Evolutionary conservation across 2,113 vertebrate genomes (phyloP), one percentile per base, ranked within the genome.

Genomic region (Rhizomys pruinosus): DNA sequence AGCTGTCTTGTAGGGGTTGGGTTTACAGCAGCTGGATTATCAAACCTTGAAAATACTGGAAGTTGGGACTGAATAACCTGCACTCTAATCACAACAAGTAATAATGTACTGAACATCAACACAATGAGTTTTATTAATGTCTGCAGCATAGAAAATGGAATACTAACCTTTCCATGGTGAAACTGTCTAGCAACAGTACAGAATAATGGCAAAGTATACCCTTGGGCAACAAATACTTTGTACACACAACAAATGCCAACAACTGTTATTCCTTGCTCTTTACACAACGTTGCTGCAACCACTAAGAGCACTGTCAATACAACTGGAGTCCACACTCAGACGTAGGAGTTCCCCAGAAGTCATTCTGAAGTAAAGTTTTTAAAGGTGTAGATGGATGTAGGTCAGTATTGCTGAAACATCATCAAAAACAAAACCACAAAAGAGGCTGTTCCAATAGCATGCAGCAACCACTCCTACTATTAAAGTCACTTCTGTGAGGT

Each of bases 271-370:
- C 99, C 99, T 97, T 99, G 99, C 93, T 99, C 99, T 97, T 99
- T 99, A 96, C 99, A 99, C 7, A 99, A 97, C 1, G 99, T 99
- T 94, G 99, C 99, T 93, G 98, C 98, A 90, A 99, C 99, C 94
- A 99, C 99, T 47, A 99, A 98, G 94, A 99, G 92, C 27, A 99
- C 99, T 0, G 99, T 99, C 96, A 99, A 61, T 47, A 98, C 98
- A 94, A 99, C 99, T 84, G 99, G 99, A 89, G 98, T 97, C 99
- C 99, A 99, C 22, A 99, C 99, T 99, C 99, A 76, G 99, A 98
- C 99, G 99, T 99, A 23, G 99, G 99, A 16, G 99, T 99, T 80
- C 99, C 99, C 99, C 99, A 99, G 97, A 99, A 99, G 96, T 99
- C 99, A 98, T 99, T 99, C 93, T 98, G 99, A 96, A 99, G 99